phyloP scores from a whole-genome alignment of 2,113 vertebrate species.

The Cricetomys ansorgei region DNA sequence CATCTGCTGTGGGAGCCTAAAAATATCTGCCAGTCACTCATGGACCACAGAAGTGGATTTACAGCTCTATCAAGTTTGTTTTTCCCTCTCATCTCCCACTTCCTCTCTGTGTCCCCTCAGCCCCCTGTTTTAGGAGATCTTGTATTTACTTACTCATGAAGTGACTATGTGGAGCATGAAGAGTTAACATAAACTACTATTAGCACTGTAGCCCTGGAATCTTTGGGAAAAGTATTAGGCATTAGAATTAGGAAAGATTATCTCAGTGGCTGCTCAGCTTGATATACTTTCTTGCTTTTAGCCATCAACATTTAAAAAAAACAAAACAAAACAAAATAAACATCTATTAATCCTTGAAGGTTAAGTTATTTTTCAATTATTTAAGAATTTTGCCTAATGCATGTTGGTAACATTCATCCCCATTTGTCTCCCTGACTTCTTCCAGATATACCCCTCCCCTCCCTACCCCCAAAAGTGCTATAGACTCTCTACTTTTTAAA shows the following conservation, averaged over 20 bases:
- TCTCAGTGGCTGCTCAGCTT: conserved; percentile 5
- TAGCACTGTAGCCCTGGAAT: not conserved
- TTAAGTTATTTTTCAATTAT: not conserved
- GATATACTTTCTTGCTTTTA: not conserved
- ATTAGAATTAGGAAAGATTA: conserved; percentile 38
- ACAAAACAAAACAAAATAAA: too few species aligned
- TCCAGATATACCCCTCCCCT: not conserved
- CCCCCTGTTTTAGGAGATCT: not conserved
- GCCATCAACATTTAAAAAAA: not conserved
- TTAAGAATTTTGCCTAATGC: not conserved
- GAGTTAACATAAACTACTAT: not conserved
- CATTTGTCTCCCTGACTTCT: not conserved
- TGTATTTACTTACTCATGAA: not conserved
- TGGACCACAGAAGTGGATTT: not conserved
- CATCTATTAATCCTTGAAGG: not conserved
- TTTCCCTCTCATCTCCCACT: not conserved
- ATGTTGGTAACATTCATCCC: not conserved
- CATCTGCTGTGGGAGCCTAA: not conserved
- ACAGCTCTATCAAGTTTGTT: not conserved
- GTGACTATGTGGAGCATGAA: not conserved
- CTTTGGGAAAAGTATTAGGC: not conserved
- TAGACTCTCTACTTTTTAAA: not conserved
- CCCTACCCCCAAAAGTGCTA: not conserved
- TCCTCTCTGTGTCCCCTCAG: not conserved
- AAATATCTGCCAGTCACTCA: not conserved